Evolutionary conservation across 37 sponge, comb jelly and placozoan species (phyloP).

Genomic region (Agelas oroides): DNA sequence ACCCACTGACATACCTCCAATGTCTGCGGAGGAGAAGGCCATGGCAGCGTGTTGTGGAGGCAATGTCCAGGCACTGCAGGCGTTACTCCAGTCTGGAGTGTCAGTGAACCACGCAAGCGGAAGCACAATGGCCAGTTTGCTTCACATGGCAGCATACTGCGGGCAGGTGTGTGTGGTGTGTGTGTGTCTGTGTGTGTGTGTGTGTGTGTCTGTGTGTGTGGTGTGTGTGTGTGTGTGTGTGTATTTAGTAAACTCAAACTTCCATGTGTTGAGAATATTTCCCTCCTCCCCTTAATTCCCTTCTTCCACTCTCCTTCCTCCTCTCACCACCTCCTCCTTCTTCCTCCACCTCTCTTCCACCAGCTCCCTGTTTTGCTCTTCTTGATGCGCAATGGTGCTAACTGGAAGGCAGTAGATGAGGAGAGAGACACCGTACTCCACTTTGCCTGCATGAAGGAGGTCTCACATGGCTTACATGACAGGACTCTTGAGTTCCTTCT

Average conservation of each 20-base stretch:
- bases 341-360: too few relatives aligned
- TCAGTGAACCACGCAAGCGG: constrained; percentile 35
- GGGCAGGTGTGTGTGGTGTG: constrained; percentile 63
- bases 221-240: too few relatives aligned
- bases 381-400: constrained; percentile 50
- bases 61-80: constrained; percentile 60
- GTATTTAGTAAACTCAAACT: too few relatives aligned
- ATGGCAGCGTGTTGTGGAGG: constrained; percentile 75
- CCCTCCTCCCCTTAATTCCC: too few relatives aligned
- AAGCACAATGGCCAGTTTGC: constrained; percentile 28
- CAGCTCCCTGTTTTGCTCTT: too few relatives aligned
- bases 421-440: constrained; percentile 81
- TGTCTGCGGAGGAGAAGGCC: constrained; percentile 68
- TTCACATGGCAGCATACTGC: constrained; percentile 82
- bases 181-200: too few relatives aligned
- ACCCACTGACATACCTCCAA: neutral
- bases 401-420: constrained; percentile 49
- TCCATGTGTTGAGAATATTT: too few relatives aligned
- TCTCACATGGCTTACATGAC: constrained; percentile 56
- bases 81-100: constrained; percentile 49
- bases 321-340: too few relatives aligned
- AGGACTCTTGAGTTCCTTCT: constrained; percentile 66
- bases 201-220: too few relatives aligned
- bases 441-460: constrained; percentile 82
- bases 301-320: too few relatives aligned